Conservation (phyloP, 2,113 vertebrate species). For the Brachionichthys hirsutus region DNA sequence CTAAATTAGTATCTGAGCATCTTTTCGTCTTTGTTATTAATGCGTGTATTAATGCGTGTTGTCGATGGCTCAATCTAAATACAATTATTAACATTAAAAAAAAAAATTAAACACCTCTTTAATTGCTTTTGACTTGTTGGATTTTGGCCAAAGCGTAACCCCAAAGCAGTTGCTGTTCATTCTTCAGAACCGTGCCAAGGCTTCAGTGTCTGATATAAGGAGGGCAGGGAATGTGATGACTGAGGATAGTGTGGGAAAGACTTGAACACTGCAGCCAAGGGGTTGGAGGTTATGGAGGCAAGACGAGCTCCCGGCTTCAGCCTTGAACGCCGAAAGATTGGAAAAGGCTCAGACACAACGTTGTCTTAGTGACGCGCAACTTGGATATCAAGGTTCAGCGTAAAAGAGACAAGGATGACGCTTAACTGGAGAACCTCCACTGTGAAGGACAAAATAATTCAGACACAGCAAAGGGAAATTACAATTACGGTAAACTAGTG, state of each 20-base stretch:
- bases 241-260: slow-evolving; percentile 53
- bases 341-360: slow-evolving; percentile 71
- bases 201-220: slow-evolving; percentile 18
- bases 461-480: background rate
- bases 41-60: no score
- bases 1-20: no score
- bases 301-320: slow-evolving; percentile 18
- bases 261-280: background rate
- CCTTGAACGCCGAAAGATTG: slow-evolving; percentile 61
- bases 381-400: slow-evolving; percentile 60
- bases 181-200: background rate
- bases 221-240: slow-evolving; percentile 33
- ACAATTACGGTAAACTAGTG: background rate
- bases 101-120: slow-evolving; percentile 1
- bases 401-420: slow-evolving; percentile 52
- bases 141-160: slow-evolving; percentile 9
- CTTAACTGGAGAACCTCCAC: slow-evolving; percentile 5
- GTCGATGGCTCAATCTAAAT: no score
- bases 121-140: slow-evolving; percentile 9
- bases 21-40: no score
- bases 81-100: no score
- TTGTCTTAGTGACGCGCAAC: slow-evolving; percentile 57
- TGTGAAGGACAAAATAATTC: background rate
- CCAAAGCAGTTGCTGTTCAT: slow-evolving; percentile 11
- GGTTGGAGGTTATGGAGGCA: background rate